These are phyloP conservation scores for Neolamprologus fasciatus DNA, from an alignment of 2,113 vertebrate species.

Conservation along the genomic window DNA sequence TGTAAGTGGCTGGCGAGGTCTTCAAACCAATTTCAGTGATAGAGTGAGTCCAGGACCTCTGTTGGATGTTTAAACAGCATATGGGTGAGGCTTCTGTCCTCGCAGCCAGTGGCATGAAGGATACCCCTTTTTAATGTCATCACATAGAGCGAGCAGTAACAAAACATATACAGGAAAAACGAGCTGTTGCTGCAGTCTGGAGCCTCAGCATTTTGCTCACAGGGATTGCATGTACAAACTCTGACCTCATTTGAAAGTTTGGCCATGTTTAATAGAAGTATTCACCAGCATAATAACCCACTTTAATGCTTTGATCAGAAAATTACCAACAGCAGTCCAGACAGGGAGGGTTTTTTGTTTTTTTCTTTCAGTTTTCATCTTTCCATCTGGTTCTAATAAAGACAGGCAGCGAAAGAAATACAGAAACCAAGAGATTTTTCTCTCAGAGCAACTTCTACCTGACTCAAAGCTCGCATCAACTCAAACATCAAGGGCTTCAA, in stretches of 20 bases:
- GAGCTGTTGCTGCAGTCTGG: not conserved
- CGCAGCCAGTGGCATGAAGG: not conserved
- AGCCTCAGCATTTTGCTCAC: not conserved
- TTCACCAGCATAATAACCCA: not conserved
- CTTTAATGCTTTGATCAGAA: not conserved
- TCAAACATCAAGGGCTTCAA: not conserved
- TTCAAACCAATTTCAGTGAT: not conserved
- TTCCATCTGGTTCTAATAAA: not conserved
- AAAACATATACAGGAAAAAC: not conserved
- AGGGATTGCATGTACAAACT: not conserved
- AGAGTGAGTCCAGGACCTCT: not conserved
- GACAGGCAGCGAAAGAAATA: not conserved
- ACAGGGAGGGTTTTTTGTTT: not conserved
- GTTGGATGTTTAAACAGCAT: not conserved
- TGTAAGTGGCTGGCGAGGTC: not conserved
- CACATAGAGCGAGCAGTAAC: not conserved
- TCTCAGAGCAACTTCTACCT: not conserved
- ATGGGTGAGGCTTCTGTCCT: not conserved
- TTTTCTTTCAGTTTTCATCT: not conserved
- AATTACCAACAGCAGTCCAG: not conserved
- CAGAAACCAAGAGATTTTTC: not conserved
- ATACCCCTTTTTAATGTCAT: not conserved
- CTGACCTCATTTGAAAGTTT: not conserved
- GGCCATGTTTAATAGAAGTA: not conserved
- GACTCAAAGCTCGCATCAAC: not conserved